Evolutionary conservation across 2,797 vertebrate species (phyloP), one percentile per base, ranked within the genome.

Genomic region (Streptopelia turtur): DNA sequence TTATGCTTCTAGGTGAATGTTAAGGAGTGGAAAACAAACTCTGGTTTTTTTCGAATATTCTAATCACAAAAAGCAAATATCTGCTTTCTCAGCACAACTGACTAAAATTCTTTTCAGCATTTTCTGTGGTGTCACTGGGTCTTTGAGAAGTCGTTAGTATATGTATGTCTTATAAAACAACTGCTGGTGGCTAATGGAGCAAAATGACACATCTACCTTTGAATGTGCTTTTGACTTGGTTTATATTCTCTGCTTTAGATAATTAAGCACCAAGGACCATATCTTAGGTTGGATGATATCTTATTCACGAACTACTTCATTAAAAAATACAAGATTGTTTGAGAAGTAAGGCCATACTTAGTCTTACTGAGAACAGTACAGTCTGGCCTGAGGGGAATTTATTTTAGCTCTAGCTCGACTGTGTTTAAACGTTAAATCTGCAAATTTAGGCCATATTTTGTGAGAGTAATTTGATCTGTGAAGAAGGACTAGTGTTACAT

Each of bases 21-120:
- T 93, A 64, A 68, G 18, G 43, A 82, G 22, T 57, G 23, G 31
- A 45, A 82, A 92, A 69, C n/a, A 70, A 75, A 81, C 22, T 52
- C 30, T 49, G 11, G 83, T 94, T 89, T 70, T 65, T 90, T 82
- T 92, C 66, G 82, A 56, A 71, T 95, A 60, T 49, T 95, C 43
- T 77, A 56, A 45, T 87, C 45, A 72, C 30, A 76, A 88, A 56
- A 89, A 81, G 25, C 84, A 81, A 78, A 93, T 6, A 74, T 30
- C 60, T 87, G 43, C 74, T 83, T 84, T 87, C 49, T 72, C 39
- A 82, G 81, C 70, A 77, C 30, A 79, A 74, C 20, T 63, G 55
- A 18, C 55, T 59, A 12, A 74, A 87, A 60, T 87, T 50, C 31
- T 85, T 94, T 72, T 66, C 31, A 80, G 17, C 39, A 35, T 66